Evolutionary conservation across 2,888 invertebrate genomes (phyloP).

Genomic region (Tuta absoluta): DNA sequence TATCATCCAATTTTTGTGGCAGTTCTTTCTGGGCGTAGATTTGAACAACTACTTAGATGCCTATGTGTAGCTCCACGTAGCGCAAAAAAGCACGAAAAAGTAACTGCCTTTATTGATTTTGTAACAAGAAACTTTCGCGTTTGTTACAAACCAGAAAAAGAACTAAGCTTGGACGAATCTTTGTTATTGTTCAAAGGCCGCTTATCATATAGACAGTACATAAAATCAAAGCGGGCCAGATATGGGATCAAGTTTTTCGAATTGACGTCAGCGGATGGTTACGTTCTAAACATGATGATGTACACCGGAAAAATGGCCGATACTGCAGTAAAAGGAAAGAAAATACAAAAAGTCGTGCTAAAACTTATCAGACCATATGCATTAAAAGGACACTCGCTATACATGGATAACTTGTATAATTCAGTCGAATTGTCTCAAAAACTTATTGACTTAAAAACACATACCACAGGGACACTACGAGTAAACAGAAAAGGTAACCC

Average conservation of each 20-base stretch:
- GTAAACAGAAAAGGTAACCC: constrained; percentile 33
- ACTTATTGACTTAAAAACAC: too few species aligned
- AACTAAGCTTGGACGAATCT: constrained; percentile 21
- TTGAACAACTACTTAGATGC: constrained; percentile 22
- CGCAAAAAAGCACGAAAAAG: constrained; percentile 18
- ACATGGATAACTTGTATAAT: constrained; percentile 33
- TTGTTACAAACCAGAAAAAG: constrained; percentile 21
- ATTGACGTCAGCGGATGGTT: constrained; percentile 29
- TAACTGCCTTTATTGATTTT: constrained; percentile 12
- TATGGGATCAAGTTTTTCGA: constrained; percentile 21
- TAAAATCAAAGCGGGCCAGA: constrained; percentile 18
- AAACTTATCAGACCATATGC: constrained; percentile 27
- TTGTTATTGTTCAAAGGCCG: constrained; percentile 22
- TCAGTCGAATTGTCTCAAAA: constrained; percentile 27
- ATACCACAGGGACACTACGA: constrained; percentile 30
- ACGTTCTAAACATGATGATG: constrained; percentile 34
- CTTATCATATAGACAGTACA: constrained; percentile 19
- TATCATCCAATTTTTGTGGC: constrained; percentile 22
- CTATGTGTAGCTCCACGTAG: not conserved
- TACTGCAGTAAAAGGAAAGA: constrained; percentile 24
- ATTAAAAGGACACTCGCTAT: constrained; percentile 31
- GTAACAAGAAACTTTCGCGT: constrained; percentile 9
- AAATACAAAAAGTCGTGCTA: constrained; percentile 25
- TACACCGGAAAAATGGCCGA: constrained; percentile 30
- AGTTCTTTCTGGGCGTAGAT: constrained; percentile 17